These are phyloP conservation scores for Corapipo altera DNA, from an alignment of 2,113 vertebrate genomes.

Conservation along the genomic window DNA sequence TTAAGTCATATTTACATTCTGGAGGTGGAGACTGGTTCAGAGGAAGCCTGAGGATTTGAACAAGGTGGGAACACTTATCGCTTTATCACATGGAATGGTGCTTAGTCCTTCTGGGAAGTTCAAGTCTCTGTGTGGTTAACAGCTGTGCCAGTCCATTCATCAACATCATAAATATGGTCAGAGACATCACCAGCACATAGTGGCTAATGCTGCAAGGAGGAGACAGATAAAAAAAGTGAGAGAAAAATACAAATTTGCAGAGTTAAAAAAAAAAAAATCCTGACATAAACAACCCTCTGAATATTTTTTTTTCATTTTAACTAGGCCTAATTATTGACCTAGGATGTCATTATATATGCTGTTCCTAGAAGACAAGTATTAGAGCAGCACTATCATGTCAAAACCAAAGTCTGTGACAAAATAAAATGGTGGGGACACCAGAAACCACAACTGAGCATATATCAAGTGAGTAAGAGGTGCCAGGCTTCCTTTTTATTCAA, in stretches of 20 bases:
- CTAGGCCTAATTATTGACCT: neutral
- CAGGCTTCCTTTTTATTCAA: neutral
- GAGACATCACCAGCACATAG: slow-evolving; percentile 95
- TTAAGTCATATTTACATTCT: neutral
- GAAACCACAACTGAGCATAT: neutral
- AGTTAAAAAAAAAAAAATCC: neutral
- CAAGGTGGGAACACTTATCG: neutral
- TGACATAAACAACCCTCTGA: neutral
- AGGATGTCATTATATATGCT: neutral
- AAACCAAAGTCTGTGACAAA: neutral
- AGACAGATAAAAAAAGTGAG: neutral
- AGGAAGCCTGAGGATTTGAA: neutral
- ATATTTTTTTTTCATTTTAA: neutral
- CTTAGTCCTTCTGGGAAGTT: slow-evolving; percentile 75
- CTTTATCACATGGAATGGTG: slow-evolving; percentile 78
- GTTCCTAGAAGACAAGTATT: neutral
- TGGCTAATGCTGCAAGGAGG: slow-evolving; percentile 89
- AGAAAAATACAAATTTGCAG: neutral
- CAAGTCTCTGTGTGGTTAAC: slow-evolving; percentile 84
- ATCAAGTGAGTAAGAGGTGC: neutral
- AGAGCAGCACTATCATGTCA: neutral
- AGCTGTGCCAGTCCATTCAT: slow-evolving; percentile 88
- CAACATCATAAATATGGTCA: slow-evolving; percentile 94
- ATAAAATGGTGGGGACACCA: neutral
- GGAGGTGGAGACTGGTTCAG: neutral